Evolutionary conservation across 2,113 vertebrate species (phyloP).

Genomic region (Larimichthys polyactis): DNA sequence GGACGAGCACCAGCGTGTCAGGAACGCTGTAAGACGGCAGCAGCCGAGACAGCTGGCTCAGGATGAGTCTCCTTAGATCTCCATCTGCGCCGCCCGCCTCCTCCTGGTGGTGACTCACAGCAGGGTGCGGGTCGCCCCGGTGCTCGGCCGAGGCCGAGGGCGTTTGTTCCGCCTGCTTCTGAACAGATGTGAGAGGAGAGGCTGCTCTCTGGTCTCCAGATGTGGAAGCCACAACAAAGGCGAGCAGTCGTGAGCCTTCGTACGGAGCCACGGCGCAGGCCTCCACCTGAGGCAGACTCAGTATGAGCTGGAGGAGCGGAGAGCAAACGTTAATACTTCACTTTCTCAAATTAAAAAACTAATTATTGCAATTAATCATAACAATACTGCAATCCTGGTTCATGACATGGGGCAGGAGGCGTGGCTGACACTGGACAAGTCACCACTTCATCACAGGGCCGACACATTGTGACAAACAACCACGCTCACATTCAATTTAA

Average conservation of each 20-base stretch:
- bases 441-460: too few species aligned
- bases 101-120: not conserved
- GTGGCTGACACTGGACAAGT: too few species aligned
- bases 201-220: slow-evolving; percentile 49
- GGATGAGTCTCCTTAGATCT: slow-evolving; percentile 69
- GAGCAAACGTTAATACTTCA: not conserved
- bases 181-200: slow-evolving; percentile 1
- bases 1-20: slow-evolving; percentile 88
- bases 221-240: slow-evolving; percentile 86
- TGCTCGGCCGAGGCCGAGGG: not conserved
- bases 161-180: slow-evolving; percentile 1
- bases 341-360: too few species aligned
- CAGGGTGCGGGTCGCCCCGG: not conserved
- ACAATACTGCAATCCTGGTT: too few species aligned
- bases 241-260: slow-evolving; percentile 84
- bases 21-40: slow-evolving; percentile 88
- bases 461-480: too few species aligned
- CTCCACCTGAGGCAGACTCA: slow-evolving; percentile 86
- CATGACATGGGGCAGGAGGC: too few species aligned
- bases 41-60: slow-evolving; percentile 81
- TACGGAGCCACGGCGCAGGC: slow-evolving; percentile 88
- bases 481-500: too few species aligned
- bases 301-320: slow-evolving; percentile 81
- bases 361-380: too few species aligned
- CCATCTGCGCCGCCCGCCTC: slow-evolving; percentile 53